Base-by-base conservation (phyloP, 1,140 invertebrate genomes). In the Pseudomyrmex gracilis region DNA sequence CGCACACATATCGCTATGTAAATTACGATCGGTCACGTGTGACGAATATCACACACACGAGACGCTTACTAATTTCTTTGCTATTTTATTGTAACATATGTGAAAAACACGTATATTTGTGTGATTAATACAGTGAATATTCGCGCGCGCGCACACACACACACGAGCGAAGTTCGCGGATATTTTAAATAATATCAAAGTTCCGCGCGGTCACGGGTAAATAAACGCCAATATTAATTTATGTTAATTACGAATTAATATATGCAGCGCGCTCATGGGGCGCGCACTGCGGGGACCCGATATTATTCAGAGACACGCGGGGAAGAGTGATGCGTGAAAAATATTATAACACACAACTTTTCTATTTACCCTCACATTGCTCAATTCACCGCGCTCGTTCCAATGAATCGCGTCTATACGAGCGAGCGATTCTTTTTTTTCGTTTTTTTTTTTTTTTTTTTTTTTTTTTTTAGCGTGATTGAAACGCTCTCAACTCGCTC, bases 231-330 rank as follows among this genome's bases (percentile, higher is more conserved):
- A 71, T 80, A 71, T 80, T 80, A 80, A 80, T 80, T 80, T 80
- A 58, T 80, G 76, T 80, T 80, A 80, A 80, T 80, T 80, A 80
- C 53, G 2, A 80, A 80, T 80, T 80, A 70, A 80, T 80, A 58
- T 58, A 34, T 34, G 34, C 34, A 34, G 34, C 20, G 66, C 8
- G 55, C 20, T 22, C 51, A 45, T 15, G n/a, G 12, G n/a, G n/a
- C n/a, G 1, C 76, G 20, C 12, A 45, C 20, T 4, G 20, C 24
- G 13, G 51, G 43, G 5, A 34, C 0, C 55, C 76, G 53, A 58
- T 58, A 58, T 80, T 80, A 71, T 80, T 80, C 53, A 78, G 34
- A 34, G 34, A 0, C 49, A 55, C 49, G 51, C 51, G 20, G 5
- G 17, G 22, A n/a, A 47, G 22, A 15, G 24, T 34, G 17, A 43